Evolutionary conservation across 2,797 vertebrate species (phyloP), one percentile per base, ranked within the genome.

Genomic region (Characodon lateralis): DNA sequence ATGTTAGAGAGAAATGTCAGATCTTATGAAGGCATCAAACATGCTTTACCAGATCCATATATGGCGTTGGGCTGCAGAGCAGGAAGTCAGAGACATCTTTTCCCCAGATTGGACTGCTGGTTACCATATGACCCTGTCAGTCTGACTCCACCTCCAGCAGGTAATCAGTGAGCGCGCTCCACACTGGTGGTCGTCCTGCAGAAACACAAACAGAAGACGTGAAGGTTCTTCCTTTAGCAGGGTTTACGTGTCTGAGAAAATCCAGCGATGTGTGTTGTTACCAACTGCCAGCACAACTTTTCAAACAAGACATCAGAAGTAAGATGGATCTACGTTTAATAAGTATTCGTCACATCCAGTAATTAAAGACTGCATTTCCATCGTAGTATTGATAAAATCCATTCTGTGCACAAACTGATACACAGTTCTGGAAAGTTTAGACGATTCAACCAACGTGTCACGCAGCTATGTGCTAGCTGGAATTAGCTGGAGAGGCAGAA

Each of bases 1-100:
- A 58, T 22, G 53, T 6, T 58, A 6, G 7, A 58, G 20, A 13
- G 5, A 7, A 26, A 58, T 2, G 24, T 24, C 6, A 10, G 56
- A 4, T 58, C 22, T 2, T 2, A 58, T 2, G 20, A 10, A n/a
- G n/a, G 22, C 10, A 58, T 24, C 24, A n/a, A 22, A 3, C 46
- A 28, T 1, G 0, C 2, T 0, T 86, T 88, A 92, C 92, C 89
- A 82, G 74, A 84, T 74, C 75, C 72, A 76, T 48, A 46, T 50
- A 80, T 9, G 28, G 78, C 71, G 73, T 73, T 65, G 31, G 86
- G 53, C 71, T 68, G 59, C 13, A 28, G 61, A 80, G 82, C 74
- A 83, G 81, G 79, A 87, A 73, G 73, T 80, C 63, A 51, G 75
- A 83, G 80, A 80, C 91, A 90, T 92, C 69, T 66, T 85, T 70